Evolutionary conservation across 2,797 vertebrate genomes (phyloP), one percentile per base, ranked within the genome.

Genomic region (Urocyon cinereoargenteus): DNA sequence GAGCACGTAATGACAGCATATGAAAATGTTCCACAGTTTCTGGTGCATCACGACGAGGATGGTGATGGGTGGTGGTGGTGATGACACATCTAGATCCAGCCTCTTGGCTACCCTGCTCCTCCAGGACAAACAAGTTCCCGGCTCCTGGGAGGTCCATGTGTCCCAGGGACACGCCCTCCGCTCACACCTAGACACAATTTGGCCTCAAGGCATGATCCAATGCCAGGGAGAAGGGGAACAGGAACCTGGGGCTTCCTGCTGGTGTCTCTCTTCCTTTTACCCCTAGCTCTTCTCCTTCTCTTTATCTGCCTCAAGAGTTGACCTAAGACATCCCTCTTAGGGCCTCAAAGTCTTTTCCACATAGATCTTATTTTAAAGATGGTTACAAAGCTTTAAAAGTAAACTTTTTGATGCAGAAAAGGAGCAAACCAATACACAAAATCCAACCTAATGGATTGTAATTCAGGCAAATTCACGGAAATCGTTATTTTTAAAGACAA

Each of bases 391-490:
- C 59, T 49, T 55, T 68, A 21, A 78, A 95, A 96, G 79, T 51
- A 72, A 72, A 87, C 16, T 13, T 53, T 40, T 15, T 19, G 16
- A 13, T 59, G 21, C 36, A 81, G 28, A 68, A 85, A 94, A 79
- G 40, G 13, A 72, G 62, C 53, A 92, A 94, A 62, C 19, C 73
- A 86, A 81, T 28, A 68, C 16, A 92, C 22, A 92, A 88, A 96
- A 82, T 31, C 13, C 86, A 68, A 82, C 62, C 79, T 15, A 93
- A 81, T 28, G 34, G 14, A 79, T 16, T 57, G 31, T 31, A 81
- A 93, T 51, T 70, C 53, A 68, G 34, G 61, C 6, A 55, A 21
- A 77, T n/a, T 85, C 73, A 75, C 10, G 26, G 51, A 91, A 91
- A 70, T 51, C 61, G 45, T 70, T 78, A 18, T 40, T 86, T 94